Percentiles rank a stretch among this genome's conserved stretches.
phyloP scores from a whole-genome alignment of 2,888 invertebrate genomes.

The Athripsodes cinereus region DNA sequence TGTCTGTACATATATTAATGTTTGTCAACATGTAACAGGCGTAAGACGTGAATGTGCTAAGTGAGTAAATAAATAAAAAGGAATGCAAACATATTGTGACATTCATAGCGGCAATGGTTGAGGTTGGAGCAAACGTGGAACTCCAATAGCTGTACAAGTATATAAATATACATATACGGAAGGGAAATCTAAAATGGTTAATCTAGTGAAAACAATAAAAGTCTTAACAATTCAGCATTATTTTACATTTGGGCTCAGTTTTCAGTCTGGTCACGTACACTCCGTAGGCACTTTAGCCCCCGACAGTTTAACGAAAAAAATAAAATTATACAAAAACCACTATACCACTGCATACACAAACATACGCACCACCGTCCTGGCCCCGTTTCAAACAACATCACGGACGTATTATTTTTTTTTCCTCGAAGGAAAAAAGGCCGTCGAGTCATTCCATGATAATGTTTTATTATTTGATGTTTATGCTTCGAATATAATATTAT shows the following conservation, averaged over 20 bases:
- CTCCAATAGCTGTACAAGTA: too few relatives aligned
- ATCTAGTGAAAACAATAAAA: slow-evolving; percentile 2
- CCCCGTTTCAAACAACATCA: too few relatives aligned
- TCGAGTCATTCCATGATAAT: neutral
- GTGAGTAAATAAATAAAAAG: too few relatives aligned
- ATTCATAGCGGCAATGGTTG: too few relatives aligned
- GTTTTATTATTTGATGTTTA: neutral
- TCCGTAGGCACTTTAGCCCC: neutral
- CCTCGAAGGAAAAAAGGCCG: neutral
- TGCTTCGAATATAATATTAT: too few relatives aligned
- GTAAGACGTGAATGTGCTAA: too few relatives aligned
- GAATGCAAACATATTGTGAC: too few relatives aligned
- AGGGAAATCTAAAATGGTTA: neutral
- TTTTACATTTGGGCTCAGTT: neutral
- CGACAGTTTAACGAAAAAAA: slow-evolving; percentile 2
- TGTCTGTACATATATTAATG: too few relatives aligned
- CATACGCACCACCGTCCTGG: too few relatives aligned
- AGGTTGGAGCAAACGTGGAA: too few relatives aligned
- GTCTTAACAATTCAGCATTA: slow-evolving; percentile 2
- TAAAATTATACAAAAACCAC: slow-evolving; percentile 2
- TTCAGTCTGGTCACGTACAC: neutral
- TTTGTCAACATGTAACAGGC: too few relatives aligned
- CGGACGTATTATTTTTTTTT: too few relatives aligned
- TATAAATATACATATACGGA: neutral
- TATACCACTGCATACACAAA: neutral